phyloP scores from a whole-genome alignment of 2,113 vertebrate species.

The Pristiophorus japonicus region DNA sequence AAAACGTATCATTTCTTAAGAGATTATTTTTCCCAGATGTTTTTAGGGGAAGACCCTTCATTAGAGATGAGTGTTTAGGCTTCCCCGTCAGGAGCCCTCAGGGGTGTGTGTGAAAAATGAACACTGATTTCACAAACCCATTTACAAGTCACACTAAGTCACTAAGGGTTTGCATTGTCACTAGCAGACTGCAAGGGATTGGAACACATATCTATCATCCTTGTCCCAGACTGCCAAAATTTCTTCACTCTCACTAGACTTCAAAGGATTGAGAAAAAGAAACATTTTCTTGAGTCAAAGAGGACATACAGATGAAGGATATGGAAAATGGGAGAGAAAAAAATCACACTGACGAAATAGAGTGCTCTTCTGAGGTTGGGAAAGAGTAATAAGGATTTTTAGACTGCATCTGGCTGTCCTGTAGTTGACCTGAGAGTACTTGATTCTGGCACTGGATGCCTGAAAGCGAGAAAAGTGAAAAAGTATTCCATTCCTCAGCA shows the following conservation, averaged over 20 bases:
- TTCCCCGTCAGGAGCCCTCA: neutral
- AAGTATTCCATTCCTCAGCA: neutral
- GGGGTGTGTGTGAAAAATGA: neutral
- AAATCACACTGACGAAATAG: neutral
- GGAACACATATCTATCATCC: constrained; percentile 15
- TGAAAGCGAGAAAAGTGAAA: neutral
- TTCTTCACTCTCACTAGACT: neutral
- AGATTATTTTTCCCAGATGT: neutral
- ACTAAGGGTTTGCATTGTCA: neutral
- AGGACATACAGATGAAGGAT: neutral
- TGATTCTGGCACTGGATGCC: neutral
- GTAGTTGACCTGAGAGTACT: neutral
- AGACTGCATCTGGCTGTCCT: neutral
- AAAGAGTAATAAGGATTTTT: neutral
- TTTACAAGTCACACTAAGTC: neutral
- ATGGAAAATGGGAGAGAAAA: neutral
- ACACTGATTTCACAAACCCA: neutral
- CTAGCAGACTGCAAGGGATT: neutral
- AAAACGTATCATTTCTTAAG: neutral
- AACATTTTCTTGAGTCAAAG: neutral
- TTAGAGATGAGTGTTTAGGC: neutral
- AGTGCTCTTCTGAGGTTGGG: neutral
- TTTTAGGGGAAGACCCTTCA: neutral
- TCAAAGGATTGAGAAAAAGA: neutral
- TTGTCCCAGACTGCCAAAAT: neutral